These are phyloP conservation scores for Bergia puertoricense DNA, from an alignment of 92 coral and sea anemone genomes.

Conservation along the genomic window DNA sequence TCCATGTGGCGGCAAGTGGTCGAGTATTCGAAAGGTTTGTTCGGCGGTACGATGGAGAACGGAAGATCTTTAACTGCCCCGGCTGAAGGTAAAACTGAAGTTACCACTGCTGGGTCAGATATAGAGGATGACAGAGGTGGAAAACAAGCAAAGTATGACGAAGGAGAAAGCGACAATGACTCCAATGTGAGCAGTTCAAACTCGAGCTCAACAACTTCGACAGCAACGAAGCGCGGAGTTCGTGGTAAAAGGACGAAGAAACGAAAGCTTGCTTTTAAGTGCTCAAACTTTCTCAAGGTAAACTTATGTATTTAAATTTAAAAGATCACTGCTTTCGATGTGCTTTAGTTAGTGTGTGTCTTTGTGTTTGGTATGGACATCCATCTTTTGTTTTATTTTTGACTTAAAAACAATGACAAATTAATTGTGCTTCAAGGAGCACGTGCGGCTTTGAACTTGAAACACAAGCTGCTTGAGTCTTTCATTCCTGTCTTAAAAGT, in stretches of 20 bases:
- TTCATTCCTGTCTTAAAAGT: too few species aligned
- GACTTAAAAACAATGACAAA: neutral
- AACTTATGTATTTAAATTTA: neutral
- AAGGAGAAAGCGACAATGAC: conserved; percentile 92
- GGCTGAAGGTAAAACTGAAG: conserved; percentile 10
- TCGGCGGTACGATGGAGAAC: conserved; percentile 13
- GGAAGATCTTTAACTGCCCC: neutral
- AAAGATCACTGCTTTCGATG: neutral
- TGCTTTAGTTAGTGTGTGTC: neutral
- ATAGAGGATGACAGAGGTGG: conserved; percentile 70
- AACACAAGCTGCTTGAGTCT: neutral
- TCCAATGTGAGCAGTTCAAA: conserved; percentile 85
- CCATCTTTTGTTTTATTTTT: neutral
- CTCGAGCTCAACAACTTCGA: conserved; percentile 74
- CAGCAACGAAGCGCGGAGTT: conserved; percentile 61
- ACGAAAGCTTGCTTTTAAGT: conserved; percentile 82
- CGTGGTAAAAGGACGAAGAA: conserved; percentile 78
- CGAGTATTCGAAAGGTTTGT: neutral
- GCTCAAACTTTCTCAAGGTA: conserved; percentile 95
- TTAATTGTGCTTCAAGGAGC: neutral
- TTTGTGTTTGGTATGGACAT: neutral
- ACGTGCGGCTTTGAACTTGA: neutral
- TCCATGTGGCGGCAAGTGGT: conserved; percentile 30
- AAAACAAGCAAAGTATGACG: conserved; percentile 76
- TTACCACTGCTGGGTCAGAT: conserved; percentile 51